Evolutionary conservation across 1,140 invertebrate species (phyloP).

Genomic region (Papilio polytes): DNA sequence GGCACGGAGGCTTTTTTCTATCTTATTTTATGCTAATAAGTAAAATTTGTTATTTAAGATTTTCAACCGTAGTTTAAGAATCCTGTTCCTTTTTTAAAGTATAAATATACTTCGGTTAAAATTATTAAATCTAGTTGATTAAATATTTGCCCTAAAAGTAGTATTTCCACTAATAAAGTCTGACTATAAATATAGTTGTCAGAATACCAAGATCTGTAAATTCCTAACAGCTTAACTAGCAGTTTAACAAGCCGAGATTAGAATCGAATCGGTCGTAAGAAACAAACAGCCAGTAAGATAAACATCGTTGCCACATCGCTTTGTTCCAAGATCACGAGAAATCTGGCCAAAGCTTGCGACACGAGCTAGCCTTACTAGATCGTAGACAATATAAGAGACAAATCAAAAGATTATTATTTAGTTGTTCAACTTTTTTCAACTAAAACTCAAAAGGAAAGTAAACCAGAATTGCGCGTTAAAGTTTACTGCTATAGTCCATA

Average conservation of each 20-base stretch:
- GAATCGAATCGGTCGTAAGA: conserved; percentile 31
- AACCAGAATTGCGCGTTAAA: not conserved
- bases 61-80: not conserved
- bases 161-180: not conserved
- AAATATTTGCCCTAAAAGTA: not conserved
- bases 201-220: not conserved
- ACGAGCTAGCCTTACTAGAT: not conserved
- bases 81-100: not conserved
- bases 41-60: not conserved
- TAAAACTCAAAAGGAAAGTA: not conserved
- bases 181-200: conserved; percentile 24
- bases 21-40: not conserved
- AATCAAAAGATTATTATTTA: not conserved
- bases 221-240: conserved; percentile 39
- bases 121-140: not conserved
- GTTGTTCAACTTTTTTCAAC: not conserved
- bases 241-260: conserved; percentile 28
- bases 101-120: not conserved
- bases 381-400: not conserved
- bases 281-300: conserved; percentile 32
- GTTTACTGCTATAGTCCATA: not conserved
- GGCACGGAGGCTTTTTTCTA: not conserved
- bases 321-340: conserved; percentile 29
- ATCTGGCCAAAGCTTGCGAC: conserved; percentile 19
- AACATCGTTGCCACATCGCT: conserved; percentile 37